Evolutionary conservation across 2,113 vertebrate genomes (phyloP).

Genomic region (Tiliqua scincoides): DNA sequence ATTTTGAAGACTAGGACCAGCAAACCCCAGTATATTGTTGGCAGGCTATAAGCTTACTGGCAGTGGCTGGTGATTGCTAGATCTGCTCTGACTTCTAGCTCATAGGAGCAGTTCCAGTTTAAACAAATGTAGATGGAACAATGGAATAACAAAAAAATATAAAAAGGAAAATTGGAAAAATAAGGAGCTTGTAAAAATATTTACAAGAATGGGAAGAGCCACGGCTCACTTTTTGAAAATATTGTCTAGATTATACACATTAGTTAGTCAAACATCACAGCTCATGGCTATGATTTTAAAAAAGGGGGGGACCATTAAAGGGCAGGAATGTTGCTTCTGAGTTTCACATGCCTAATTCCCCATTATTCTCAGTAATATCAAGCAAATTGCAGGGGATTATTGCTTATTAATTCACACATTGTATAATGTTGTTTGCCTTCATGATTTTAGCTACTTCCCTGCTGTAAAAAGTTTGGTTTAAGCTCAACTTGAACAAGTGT

Average conservation of each 20-base stretch:
- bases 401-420: constrained; percentile 50
- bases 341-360: constrained; percentile 39
- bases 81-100: not conserved
- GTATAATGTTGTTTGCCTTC: constrained; percentile 45
- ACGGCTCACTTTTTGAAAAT: constrained; percentile 44
- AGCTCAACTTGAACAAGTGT: constrained; percentile 72
- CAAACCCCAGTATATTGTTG: not conserved
- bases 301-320: constrained; percentile 38
- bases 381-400: constrained; percentile 61
- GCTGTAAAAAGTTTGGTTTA: constrained; percentile 61
- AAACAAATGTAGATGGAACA: not conserved
- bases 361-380: constrained; percentile 55
- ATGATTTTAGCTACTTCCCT: constrained; percentile 63
- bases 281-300: not conserved
- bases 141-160: constrained; percentile 1
- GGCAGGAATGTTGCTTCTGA: constrained; percentile 16
- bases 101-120: not conserved
- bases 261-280: constrained; percentile 52
- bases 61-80: not conserved
- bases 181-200: not conserved
- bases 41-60: not conserved
- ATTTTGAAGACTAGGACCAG: constrained; percentile 13
- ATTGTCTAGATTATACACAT: constrained; percentile 24
- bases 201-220: not conserved
- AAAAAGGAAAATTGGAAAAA: not conserved